Evolutionary conservation across 2,888 invertebrate species (phyloP).

Genomic region (Archaeoteleia sp.): DNA sequence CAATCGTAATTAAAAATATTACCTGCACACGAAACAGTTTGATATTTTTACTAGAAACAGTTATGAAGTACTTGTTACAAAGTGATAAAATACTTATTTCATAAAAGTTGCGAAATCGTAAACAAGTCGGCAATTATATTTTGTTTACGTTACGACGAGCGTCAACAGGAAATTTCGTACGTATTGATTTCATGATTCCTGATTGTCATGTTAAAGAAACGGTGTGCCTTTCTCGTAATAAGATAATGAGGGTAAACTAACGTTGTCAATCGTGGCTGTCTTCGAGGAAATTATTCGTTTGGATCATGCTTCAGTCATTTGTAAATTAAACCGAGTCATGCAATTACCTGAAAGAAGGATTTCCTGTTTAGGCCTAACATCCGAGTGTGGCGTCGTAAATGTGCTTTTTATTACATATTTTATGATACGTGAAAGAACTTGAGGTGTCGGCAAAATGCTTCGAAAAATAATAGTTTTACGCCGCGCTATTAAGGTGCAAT

Average conservation of each 20-base stretch:
- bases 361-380: constrained; percentile 72
- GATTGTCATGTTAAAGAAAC: no score
- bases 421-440: constrained; percentile 16
- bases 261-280: constrained; percentile 58
- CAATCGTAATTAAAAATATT: constrained; percentile 44
- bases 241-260: constrained; percentile 34
- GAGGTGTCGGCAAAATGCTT: constrained; percentile 20
- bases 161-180: no score
- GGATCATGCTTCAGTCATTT: constrained; percentile 61
- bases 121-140: no score
- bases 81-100: no score
- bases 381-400: constrained; percentile 35
- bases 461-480: constrained; percentile 38
- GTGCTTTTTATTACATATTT: constrained; percentile 46
- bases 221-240: constrained; percentile 49
- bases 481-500: constrained; percentile 2
- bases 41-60: constrained; percentile 5
- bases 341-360: constrained; percentile 74
- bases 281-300: constrained; percentile 64
- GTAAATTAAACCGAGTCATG: constrained; percentile 69
- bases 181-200: no score
- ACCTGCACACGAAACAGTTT: constrained; percentile 37
- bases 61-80: no score
- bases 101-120: no score
- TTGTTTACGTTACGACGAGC: no score